Evolutionary conservation across 2,888 invertebrate genomes (phyloP).

Genomic region (Myathropa florea): DNA sequence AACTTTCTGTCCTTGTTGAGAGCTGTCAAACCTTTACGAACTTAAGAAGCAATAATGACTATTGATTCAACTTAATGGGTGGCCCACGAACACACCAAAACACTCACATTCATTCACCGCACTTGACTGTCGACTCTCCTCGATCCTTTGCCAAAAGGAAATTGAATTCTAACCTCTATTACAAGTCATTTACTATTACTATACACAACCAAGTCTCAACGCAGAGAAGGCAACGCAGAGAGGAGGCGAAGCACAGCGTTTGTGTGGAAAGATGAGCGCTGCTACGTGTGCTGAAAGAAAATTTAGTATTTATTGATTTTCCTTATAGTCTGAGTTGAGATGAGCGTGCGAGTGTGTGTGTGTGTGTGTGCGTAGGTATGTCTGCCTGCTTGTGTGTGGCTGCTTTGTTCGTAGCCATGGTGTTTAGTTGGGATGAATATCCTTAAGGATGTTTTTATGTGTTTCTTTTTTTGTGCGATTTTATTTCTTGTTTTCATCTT

Average conservation of each 20-base stretch:
- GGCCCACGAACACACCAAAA: slow-evolving; percentile 1
- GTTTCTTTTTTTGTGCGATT: not conserved
- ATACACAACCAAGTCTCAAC: not conserved
- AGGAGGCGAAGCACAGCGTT: not conserved
- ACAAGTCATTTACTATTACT: slow-evolving; percentile 50
- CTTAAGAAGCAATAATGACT: slow-evolving; percentile 60
- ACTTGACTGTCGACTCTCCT: slow-evolving; percentile 20
- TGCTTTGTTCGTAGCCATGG: slow-evolving; percentile 8
- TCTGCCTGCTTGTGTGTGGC: not conserved
- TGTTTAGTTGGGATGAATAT: slow-evolving; percentile 1
- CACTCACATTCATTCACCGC: not conserved
- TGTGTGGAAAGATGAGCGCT: slow-evolving; percentile 41
- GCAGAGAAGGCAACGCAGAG: not conserved
- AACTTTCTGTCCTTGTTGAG: not conserved
- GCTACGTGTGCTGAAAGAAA: slow-evolving; percentile 56
- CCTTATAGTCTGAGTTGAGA: slow-evolving; percentile 2
- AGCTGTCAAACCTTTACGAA: slow-evolving; percentile 56
- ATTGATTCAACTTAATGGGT: slow-evolving; percentile 62
- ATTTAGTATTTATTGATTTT: slow-evolving; percentile 68
- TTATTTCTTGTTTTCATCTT: slow-evolving; percentile 1
- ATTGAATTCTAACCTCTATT: slow-evolving; percentile 69
- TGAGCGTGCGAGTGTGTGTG: not conserved
- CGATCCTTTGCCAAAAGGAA: slow-evolving; percentile 51
- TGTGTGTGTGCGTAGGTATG: not conserved
- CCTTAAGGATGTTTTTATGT: slow-evolving; percentile 4